These are phyloP conservation scores for Pimpla rufipes DNA, from an alignment of 2,888 invertebrate species.

Conservation along the genomic window DNA sequence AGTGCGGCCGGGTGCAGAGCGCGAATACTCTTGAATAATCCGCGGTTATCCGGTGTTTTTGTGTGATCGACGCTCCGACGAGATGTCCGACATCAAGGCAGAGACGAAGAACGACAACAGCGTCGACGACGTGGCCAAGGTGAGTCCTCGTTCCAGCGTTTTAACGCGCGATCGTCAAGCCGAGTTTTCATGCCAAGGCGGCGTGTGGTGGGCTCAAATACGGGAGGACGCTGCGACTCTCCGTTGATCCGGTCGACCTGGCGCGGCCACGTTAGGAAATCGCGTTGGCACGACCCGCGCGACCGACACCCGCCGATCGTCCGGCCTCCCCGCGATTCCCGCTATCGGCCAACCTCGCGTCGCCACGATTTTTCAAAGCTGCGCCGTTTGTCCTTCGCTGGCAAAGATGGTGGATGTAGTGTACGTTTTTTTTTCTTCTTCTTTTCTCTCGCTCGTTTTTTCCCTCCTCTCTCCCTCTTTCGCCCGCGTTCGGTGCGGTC, in stretches of 20 bases:
- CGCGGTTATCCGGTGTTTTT: conserved; percentile 82
- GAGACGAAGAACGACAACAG: conserved; percentile 84
- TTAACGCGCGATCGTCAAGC: conserved; percentile 78
- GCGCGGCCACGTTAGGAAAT: conserved; percentile 50
- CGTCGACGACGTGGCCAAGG: conserved; percentile 84
- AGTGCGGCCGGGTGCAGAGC: conserved; percentile 85
- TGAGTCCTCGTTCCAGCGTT: conserved; percentile 72
- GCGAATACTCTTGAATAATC: conserved; percentile 81
- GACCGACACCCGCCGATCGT: neutral
- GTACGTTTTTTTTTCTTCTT: conserved; percentile 74
- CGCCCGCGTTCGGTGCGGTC: conserved; percentile 25
- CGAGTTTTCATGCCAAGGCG: conserved; percentile 82
- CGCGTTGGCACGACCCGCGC: neutral
- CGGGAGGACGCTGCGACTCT: conserved; percentile 76
- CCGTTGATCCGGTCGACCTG: conserved; percentile 73
- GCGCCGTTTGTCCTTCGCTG: conserved; percentile 82
- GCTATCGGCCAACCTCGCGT: conserved; percentile 26
- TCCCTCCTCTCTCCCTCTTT: neutral
- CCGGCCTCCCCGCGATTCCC: neutral
- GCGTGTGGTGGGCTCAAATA: conserved; percentile 76
- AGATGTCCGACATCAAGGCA: conserved; percentile 84
- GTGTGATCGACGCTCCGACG: conserved; percentile 78
- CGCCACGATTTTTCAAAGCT: conserved; percentile 78
- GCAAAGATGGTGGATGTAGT: conserved; percentile 81
- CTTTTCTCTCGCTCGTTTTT: conserved; percentile 35